Percentiles rank a stretch among this genome's conserved stretches.
These are phyloP conservation scores for Masnerella sp. DNA, from an alignment of 2,888 invertebrate genomes.

Conservation along the genomic window DNA sequence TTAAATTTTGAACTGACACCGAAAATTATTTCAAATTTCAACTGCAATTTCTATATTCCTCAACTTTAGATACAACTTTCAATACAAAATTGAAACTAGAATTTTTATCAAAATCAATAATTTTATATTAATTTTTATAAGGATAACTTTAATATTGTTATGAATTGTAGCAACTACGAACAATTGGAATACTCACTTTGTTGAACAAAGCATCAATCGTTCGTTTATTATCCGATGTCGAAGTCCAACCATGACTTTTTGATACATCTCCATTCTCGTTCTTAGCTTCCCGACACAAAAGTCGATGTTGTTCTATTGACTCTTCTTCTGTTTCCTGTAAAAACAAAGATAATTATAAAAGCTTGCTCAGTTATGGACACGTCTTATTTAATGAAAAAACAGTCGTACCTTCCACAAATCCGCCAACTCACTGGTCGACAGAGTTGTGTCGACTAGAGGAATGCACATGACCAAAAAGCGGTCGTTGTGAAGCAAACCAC, in stretches of 20 bases:
- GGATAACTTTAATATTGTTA: no score
- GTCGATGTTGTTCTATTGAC: constrained; percentile 84
- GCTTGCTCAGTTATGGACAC: neutral
- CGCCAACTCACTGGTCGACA: constrained; percentile 81
- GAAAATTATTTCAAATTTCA: no score
- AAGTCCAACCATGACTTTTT: constrained; percentile 64
- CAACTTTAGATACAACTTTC: no score
- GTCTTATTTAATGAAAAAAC: neutral
- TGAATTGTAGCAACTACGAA: neutral
- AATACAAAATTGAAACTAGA: no score
- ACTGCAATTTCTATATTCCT: no score
- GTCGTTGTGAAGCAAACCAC: constrained; percentile 84
- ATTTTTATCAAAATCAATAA: no score
- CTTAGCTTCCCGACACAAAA: constrained; percentile 82
- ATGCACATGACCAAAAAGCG: constrained; percentile 94
- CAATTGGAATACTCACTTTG: constrained; percentile 65
- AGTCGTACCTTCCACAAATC: constrained; percentile 86
- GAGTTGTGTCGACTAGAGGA: constrained; percentile 80
- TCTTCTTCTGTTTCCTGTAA: constrained; percentile 78
- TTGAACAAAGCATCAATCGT: constrained; percentile 69
- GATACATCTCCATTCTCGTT: constrained; percentile 66
- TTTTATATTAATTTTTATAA: no score
- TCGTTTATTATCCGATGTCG: constrained; percentile 66
- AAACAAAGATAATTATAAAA: constrained; percentile 10
- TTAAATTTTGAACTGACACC: no score